Conservation (phyloP, 2,888 invertebrate species). For the Gastracanthus pulcherrimus region DNA sequence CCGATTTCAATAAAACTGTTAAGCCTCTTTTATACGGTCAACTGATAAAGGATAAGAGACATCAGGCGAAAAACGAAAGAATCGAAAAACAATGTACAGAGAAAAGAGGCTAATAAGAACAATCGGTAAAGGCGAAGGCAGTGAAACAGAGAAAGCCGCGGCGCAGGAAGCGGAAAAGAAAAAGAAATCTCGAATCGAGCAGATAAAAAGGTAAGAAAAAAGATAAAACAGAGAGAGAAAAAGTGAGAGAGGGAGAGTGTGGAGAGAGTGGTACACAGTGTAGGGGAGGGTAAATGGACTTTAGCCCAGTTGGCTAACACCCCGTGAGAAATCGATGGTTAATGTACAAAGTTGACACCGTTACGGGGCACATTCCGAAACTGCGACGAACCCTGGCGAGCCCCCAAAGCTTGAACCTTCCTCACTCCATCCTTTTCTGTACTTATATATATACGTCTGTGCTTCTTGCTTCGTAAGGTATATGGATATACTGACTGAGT, state of each 20-base stretch:
- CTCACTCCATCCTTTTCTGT: neutral
- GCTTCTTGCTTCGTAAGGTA: neutral
- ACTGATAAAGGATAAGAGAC: constrained; percentile 6
- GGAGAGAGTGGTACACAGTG: too few relatives aligned
- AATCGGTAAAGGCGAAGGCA: constrained; percentile 3
- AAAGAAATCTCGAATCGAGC: neutral
- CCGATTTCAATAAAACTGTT: constrained; percentile 20
- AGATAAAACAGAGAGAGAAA: too few relatives aligned
- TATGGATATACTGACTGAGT: too few relatives aligned
- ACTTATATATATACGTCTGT: neutral
- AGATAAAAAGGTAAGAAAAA: neutral
- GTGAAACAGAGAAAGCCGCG: constrained; percentile 17
- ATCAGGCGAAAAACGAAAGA: constrained; percentile 16
- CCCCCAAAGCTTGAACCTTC: neutral
- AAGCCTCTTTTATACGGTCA: constrained; percentile 12
- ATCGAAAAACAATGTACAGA: constrained; percentile 47
- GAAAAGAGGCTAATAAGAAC: constrained; percentile 37
- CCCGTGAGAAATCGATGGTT: constrained; percentile 70
- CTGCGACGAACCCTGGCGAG: neutral
- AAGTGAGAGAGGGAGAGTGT: too few relatives aligned
- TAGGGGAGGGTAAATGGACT: constrained; percentile 63
- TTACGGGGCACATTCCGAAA: constrained; percentile 56
- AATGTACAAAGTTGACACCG: constrained; percentile 72
- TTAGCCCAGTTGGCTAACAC: constrained; percentile 63
- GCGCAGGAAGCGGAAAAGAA: constrained; percentile 27